These are phyloP conservation scores for Hirtodrosophila confusa DNA, from an alignment of 2,888 invertebrate genomes.

Conservation along the genomic window DNA sequence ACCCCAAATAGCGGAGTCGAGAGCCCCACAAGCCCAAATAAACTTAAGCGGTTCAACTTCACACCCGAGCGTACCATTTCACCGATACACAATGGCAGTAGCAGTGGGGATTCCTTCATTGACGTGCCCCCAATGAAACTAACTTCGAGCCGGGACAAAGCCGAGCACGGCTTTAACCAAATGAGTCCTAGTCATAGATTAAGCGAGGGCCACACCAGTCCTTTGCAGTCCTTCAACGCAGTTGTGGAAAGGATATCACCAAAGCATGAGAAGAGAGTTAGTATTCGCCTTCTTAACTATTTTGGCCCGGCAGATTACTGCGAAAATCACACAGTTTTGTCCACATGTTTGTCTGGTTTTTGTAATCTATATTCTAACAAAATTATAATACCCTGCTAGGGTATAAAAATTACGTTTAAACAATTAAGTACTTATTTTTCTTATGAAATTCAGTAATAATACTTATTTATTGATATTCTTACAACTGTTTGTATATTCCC, in stretches of 20 bases:
- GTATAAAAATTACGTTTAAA: too few relatives aligned
- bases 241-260: constrained; percentile 90
- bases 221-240: constrained; percentile 89
- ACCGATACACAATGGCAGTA: constrained; percentile 82
- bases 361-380: neutral
- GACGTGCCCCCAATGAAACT: constrained; percentile 79
- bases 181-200: constrained; percentile 84
- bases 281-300: constrained; percentile 2
- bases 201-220: constrained; percentile 84
- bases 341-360: too few relatives aligned
- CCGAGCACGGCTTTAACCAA: constrained; percentile 55
- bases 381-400: too few relatives aligned
- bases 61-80: constrained; percentile 84
- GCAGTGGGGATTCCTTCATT: constrained; percentile 61
- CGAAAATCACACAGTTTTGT: too few relatives aligned
- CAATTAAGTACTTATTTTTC: too few relatives aligned
- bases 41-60: constrained; percentile 82
- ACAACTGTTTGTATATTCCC: too few relatives aligned
- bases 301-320: neutral
- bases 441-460: too few relatives aligned
- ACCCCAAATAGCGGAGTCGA: constrained; percentile 54
- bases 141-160: constrained; percentile 81
- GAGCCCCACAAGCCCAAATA: constrained; percentile 83
- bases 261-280: constrained; percentile 88
- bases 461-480: too few relatives aligned